Percentiles rank a stretch among this genome's conserved stretches.
Evolutionary conservation across 2,113 vertebrate genomes (phyloP).

Genomic region (Ivindomyrus marchei): DNA sequence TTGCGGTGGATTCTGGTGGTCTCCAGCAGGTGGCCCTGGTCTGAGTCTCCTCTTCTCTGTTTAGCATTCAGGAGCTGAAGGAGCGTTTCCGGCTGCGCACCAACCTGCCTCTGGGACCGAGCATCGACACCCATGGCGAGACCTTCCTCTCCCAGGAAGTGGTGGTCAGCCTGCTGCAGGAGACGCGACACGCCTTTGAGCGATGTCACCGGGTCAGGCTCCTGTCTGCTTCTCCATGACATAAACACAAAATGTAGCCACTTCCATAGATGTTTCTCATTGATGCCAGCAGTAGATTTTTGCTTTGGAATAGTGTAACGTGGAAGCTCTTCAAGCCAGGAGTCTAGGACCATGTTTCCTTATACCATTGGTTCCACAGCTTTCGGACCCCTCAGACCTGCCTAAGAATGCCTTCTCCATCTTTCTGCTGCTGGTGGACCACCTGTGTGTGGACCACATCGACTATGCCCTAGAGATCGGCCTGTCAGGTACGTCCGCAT

Average conservation of each 20-base stretch:
- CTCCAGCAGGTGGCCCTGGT: background rate
- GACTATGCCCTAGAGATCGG: constrained; percentile 98
- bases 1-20: background rate
- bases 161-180: constrained; percentile 93
- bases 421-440: constrained; percentile 93
- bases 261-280: background rate
- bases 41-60: background rate
- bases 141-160: constrained; percentile 95
- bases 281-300: background rate
- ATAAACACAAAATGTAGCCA: background rate
- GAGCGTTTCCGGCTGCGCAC: constrained; percentile 90
- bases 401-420: constrained; percentile 96
- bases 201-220: constrained; percentile 82
- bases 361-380: constrained; percentile 53
- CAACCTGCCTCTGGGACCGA: constrained; percentile 85
- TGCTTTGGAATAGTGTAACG: background rate
- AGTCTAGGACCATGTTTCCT: background rate
- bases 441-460: constrained; percentile 96
- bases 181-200: constrained; percentile 96
- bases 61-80: constrained; percentile 94
- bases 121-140: constrained; percentile 95
- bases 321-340: background rate
- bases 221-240: background rate
- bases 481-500: constrained; percentile 74
- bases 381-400: constrained; percentile 93